Evolutionary conservation across 2,888 invertebrate genomes (phyloP), one percentile per base, ranked within the genome.

Genomic region (Pristionchus arcanus): DNA sequence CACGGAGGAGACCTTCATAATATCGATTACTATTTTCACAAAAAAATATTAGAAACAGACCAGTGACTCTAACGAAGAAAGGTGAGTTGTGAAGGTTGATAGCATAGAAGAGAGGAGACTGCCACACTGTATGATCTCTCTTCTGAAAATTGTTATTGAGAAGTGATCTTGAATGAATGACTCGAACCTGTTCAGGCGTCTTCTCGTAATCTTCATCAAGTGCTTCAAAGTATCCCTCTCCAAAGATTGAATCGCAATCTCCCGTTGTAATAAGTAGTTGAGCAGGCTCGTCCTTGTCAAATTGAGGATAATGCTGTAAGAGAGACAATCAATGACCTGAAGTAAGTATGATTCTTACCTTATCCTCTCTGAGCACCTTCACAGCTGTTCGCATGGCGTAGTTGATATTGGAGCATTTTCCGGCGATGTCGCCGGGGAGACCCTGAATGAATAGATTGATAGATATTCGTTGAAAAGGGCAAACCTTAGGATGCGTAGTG

Each of bases 121-220:
- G 94, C 94, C 94, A 94, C 71, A 94, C 94, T 15, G 94, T 93
- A 90, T 93, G 86, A 34, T n/a, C 42, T 13, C 42, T 49, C 13
- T 9, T 49, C 42, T 49, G 9, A 0, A 49, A 49, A 49, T 49
- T 49, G 13, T 7, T 49, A 49, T 49, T 49, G 42, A 49, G 42
- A 49, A 49, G 42, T 9, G 42, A 11, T 49, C 42, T 16, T 34
- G 11, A 37, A 81, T 31, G 21, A 19, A 21, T 2, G 4, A 19
- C 2, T 19, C 55, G 13, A n/a, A 92, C 91, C 87, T 92, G 87
- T 53, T 86, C 74, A 0, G 90, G 81, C 2, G 92, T 68, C 81
- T 94, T 93, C 93, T 93, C 93, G 90, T 94, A 94, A 84, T 94
- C 94, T 66, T 94, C 93, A 84, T 94, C 93, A 81, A 94, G 90